A percentile compares a stretch with the other conserved stretches of the same genome.
Conservation (phyloP, 37 sponge, comb jelly and placozoan genomes). For the Bolinopsis microptera region DNA sequence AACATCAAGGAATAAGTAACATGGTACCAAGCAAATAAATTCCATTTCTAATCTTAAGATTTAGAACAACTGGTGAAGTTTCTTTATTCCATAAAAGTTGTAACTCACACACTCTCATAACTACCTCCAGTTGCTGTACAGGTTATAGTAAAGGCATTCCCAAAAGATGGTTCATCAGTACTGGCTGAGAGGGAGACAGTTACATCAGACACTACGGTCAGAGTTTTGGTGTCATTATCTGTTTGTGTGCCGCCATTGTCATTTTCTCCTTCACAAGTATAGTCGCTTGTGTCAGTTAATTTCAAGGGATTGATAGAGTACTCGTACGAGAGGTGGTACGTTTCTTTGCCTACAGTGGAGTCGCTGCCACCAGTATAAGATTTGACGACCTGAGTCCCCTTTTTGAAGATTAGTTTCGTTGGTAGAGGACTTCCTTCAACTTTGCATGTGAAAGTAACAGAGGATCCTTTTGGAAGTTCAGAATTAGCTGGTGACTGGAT, state of each 20-base stretch:
- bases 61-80: too few species aligned
- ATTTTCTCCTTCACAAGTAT: not conserved
- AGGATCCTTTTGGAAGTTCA: not conserved
- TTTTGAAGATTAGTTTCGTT: not conserved
- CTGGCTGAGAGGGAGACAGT: not conserved
- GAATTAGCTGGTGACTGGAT: not conserved
- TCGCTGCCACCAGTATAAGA: not conserved
- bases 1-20: not conserved
- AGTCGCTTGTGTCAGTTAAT: not conserved
- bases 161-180: not conserved
- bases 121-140: conserved; percentile 2
- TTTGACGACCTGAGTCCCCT: not conserved
- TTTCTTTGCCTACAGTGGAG: not conserved
- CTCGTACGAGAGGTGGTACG: not conserved
- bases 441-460: not conserved
- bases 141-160: not conserved
- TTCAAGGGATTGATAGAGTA: not conserved
- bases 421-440: not conserved
- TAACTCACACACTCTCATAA: too few species aligned
- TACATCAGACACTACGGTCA: conserved; percentile 17
- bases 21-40: not conserved
- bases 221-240: not conserved
- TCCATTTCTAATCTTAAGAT: too few species aligned
- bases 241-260: not conserved
- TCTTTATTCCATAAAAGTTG: too few species aligned